These are phyloP conservation scores for Dynastes tityus DNA, from an alignment of 2,888 invertebrate species.

Conservation along the genomic window DNA sequence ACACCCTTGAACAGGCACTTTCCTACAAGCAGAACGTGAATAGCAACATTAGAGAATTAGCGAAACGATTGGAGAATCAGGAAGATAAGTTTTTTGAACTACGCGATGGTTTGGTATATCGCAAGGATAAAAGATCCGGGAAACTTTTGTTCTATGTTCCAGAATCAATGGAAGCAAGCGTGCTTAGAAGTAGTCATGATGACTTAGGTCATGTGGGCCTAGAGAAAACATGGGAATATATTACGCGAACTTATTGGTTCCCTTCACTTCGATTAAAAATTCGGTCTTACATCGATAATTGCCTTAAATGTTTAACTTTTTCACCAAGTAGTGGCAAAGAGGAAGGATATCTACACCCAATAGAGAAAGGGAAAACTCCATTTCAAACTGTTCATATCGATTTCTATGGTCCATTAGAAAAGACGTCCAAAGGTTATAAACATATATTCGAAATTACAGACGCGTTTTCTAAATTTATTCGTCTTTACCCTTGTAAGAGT, in stretches of 20 bases:
- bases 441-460: too few species aligned
- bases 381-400: too few species aligned
- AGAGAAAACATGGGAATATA: constrained; percentile 36
- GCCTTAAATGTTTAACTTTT: constrained; percentile 28
- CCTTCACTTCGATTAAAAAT: constrained; percentile 25
- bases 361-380: too few species aligned
- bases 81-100: constrained; percentile 36
- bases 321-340: too few species aligned
- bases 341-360: too few species aligned
- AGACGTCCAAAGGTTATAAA: too few species aligned
- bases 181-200: constrained; percentile 28
- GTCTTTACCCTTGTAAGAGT: too few species aligned
- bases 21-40: not conserved
- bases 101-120: not conserved
- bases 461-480: too few species aligned
- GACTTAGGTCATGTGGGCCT: constrained; percentile 39
- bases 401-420: too few species aligned
- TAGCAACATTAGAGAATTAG: constrained; percentile 12
- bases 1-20: too few species aligned
- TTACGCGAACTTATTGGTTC: constrained; percentile 43
- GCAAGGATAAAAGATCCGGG: too few species aligned
- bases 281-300: constrained; percentile 38
- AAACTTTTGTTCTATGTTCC: too few species aligned
- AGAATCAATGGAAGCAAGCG: constrained; percentile 11
- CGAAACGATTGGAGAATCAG: not conserved